These are phyloP conservation scores for Manis javanica DNA, from an alignment of 2,797 vertebrate genomes.

Conservation along the genomic window DNA sequence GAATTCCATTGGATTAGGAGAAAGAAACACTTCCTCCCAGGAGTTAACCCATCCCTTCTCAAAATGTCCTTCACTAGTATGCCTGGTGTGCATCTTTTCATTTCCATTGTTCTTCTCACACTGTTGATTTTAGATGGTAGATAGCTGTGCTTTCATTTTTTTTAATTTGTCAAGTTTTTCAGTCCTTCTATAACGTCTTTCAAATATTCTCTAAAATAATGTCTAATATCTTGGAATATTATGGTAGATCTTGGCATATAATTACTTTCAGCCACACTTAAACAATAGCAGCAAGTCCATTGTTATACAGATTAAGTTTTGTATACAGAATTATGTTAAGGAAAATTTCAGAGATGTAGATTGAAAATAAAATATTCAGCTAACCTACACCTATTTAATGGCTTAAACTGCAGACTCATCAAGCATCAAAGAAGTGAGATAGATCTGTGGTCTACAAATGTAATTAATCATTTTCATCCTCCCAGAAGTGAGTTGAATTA, in stretches of 20 bases:
- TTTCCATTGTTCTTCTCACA: background rate
- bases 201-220: background rate
- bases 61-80: background rate
- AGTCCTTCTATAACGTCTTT: background rate
- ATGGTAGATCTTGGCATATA: background rate
- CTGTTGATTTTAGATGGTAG: background rate
- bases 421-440: background rate
- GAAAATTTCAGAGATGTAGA: background rate
- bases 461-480: background rate
- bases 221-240: background rate
- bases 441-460: background rate
- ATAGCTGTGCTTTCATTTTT: background rate
- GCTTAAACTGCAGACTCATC: background rate
- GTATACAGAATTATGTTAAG: background rate
- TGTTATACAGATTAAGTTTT: background rate
- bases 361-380: background rate
- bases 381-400: background rate
- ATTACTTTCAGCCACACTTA: background rate
- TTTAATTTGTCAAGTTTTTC: background rate
- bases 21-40: background rate
- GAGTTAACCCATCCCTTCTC: background rate
- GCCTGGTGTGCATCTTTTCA: background rate
- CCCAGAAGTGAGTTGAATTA: accelerated
- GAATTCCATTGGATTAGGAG: background rate
- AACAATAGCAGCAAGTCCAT: background rate